These are phyloP conservation scores for Coluber constrictor DNA, from an alignment of 2,797 vertebrate genomes.

Conservation along the genomic window DNA sequence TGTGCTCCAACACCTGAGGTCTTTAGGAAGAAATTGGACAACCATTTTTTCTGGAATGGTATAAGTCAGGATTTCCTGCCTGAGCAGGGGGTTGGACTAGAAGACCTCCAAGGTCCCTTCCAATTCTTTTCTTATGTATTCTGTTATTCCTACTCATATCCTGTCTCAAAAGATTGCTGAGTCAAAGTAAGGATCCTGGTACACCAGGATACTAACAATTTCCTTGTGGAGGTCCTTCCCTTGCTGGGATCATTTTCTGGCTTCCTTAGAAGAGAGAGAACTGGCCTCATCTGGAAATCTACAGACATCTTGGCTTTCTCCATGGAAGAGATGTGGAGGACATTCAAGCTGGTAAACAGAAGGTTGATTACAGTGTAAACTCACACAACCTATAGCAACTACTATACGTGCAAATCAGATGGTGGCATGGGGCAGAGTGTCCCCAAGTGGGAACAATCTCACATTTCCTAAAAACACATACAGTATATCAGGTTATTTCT, in stretches of 20 bases:
- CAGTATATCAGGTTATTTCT: not conserved
- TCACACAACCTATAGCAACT: not conserved
- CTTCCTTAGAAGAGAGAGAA: not conserved
- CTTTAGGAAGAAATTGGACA: not conserved
- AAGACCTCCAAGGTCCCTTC: not conserved
- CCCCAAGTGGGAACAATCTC: not conserved
- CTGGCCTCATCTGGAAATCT: not conserved
- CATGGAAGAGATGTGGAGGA: not conserved
- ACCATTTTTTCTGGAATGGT: not conserved
- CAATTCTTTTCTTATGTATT: not conserved
- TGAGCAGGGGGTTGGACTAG: not conserved
- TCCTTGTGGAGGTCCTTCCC: not conserved
- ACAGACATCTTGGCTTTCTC: not conserved
- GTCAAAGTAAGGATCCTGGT: not conserved
- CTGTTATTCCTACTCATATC: not conserved
- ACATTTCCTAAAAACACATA: not conserved
- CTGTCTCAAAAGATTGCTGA: not conserved
- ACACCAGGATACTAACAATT: not conserved
- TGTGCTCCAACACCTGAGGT: not conserved
- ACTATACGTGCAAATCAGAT: not conserved
- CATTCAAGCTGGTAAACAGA: not conserved
- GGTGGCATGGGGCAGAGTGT: not conserved
- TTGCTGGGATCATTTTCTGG: not conserved
- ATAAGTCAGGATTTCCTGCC: not conserved
- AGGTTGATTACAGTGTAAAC: conserved; percentile 12